Base-by-base conservation (phyloP, 2,797 vertebrate species). In the Vipera ursinii region DNA sequence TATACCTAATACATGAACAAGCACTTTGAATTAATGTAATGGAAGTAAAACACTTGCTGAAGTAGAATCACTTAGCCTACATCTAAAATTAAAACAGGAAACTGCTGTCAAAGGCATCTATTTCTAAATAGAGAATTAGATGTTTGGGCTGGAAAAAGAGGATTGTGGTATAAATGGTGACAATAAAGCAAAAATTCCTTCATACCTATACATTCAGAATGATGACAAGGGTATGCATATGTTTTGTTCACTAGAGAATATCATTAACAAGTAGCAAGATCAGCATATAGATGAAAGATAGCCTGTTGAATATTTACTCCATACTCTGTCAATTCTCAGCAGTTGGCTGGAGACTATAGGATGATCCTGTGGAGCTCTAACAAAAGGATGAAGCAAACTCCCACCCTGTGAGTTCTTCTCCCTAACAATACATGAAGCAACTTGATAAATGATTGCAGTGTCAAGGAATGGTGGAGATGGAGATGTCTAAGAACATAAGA, bases 361-460 rank as follows among this genome's bases (percentile, higher is more conserved):
- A 98, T 97, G 96, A 96, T 98, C 98, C 98, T 98, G 98, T 97
- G 98, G 99, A 95, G 99, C 96, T 96, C 92, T 97, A 98, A 99
- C 99, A 99, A 99, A 98, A 97, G 98, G 97, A 97, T 96, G 97
- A 98, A 98, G 98, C 97, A 98, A 98, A 98, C 98, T 98, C 96
- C 96, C 91, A 94, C 97, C 98, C 97, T 97, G 97, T 82, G 97
- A 97, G 97, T 97, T 97, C 92, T 97, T 97, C 96, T 97, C 97
- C 97, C 96, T 95, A 97, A 98, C 98, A 97, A 97, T 97, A 97
- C 98, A 97, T 98, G 98, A 98, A 99, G 98, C 98, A 98, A 98
- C 98, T 98, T 98, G 98, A 99, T 98, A 98, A 98, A 98, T 98
- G 98, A 98, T 98, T 97, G 97, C 97, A 98, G 97, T 98, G 98